Evolutionary conservation across 1,140 invertebrate species (phyloP).

Genomic region (Conopomorpha cramerella): DNA sequence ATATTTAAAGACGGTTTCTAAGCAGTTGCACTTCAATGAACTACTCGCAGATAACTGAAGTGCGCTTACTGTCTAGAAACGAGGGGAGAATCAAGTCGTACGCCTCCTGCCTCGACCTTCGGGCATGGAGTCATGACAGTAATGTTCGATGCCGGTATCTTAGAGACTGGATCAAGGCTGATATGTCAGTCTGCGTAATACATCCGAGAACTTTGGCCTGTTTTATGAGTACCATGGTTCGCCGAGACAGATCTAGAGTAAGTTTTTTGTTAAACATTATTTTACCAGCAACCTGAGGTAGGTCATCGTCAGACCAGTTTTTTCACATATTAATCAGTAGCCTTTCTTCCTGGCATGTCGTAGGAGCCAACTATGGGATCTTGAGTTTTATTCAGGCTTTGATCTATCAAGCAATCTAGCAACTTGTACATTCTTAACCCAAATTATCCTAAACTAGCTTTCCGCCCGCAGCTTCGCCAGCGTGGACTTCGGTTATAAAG

Average conservation of each 20-base stretch:
- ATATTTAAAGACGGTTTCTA: conserved; percentile 3
- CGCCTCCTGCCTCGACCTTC: conserved; percentile 32
- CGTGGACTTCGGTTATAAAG: no score
- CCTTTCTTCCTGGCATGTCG: no score
- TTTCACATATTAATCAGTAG: no score
- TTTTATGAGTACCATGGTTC: conserved; percentile 28
- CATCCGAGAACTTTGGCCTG: conserved; percentile 18
- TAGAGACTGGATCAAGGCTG: conserved; percentile 41
- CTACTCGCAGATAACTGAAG: conserved; percentile 8
- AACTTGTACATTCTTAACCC: no score
- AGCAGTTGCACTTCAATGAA: conserved; percentile 20
- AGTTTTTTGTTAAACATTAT: conserved; percentile 2
- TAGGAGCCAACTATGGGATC: no score
- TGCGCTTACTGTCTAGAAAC: conserved; percentile 20
- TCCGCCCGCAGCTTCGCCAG: no score
- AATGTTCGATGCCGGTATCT: conserved; percentile 20
- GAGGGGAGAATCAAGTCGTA: conserved; percentile 46
- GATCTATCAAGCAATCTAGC: no score
- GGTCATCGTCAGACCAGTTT: no score
- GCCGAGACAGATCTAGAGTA: conserved; percentile 29
- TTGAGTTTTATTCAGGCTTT: no score
- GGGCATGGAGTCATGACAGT: conserved; percentile 47
- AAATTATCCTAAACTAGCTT: no score
- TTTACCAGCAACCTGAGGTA: no score
- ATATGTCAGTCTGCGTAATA: conserved; percentile 37